Conservation (phyloP, 2,113 vertebrate species). For the Nibea albiflora region DNA sequence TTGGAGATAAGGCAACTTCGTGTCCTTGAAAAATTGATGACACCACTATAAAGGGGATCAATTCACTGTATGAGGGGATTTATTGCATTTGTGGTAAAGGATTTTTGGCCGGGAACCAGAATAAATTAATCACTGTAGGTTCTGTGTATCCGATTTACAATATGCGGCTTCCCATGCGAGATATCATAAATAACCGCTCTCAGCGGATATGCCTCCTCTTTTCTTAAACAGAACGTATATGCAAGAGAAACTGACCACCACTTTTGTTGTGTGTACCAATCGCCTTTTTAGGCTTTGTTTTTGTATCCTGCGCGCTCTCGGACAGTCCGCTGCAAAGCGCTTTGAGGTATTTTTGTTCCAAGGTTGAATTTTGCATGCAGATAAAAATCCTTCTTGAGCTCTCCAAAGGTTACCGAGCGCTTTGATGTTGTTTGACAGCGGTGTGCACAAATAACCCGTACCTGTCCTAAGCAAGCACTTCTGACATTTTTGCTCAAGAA, state of each 20-base stretch:
- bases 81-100: slow-evolving; percentile 62
- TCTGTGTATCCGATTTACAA: slow-evolving; percentile 54
- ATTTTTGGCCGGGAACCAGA: slow-evolving; percentile 64
- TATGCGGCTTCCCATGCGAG: slow-evolving; percentile 55
- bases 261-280: slow-evolving; percentile 35
- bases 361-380: slow-evolving; percentile 64
- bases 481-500: slow-evolving; percentile 61
- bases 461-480: slow-evolving; percentile 48
- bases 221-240: slow-evolving; percentile 53
- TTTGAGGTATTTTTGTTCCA: slow-evolving; percentile 29
- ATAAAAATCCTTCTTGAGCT: slow-evolving; percentile 61
- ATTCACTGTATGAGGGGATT: slow-evolving; percentile 53
- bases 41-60: slow-evolving; percentile 33
- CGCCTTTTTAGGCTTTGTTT: slow-evolving; percentile 37
- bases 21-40: slow-evolving; percentile 61
- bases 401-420: slow-evolving; percentile 67
- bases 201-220: slow-evolving; percentile 17
- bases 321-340: background rate
- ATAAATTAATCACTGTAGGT: slow-evolving; percentile 59
- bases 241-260: slow-evolving; percentile 34
- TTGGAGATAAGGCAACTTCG: slow-evolving; percentile 26
- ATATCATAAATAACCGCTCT: slow-evolving; percentile 47
- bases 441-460: slow-evolving; percentile 55
- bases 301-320: background rate
- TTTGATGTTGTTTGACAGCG: slow-evolving; percentile 70